Percentiles rank a stretch among this genome's conserved stretches.
Conservation (phyloP, 2,797 vertebrate species). For the Sebastes minor region DNA sequence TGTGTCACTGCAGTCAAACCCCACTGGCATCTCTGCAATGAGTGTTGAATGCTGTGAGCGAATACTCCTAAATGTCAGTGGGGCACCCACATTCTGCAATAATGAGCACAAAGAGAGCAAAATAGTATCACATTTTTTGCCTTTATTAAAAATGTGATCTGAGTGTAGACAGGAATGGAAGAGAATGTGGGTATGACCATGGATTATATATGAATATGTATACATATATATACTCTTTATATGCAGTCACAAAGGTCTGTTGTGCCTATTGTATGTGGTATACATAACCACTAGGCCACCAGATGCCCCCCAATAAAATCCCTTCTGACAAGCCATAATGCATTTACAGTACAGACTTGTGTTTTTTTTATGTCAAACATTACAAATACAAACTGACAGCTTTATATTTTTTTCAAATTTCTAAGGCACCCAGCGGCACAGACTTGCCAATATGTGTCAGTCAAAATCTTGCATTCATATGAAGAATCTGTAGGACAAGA, state of each 20-base stretch:
- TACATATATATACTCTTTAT: not conserved
- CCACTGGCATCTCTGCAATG: not conserved
- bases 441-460: constrained; percentile 5
- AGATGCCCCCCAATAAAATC: not conserved
- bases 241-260: not conserved
- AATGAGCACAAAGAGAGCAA: not conserved
- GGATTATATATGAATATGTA: not conserved
- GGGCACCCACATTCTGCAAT: not conserved
- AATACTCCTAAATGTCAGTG: not conserved
- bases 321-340: not conserved
- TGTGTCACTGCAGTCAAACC: not conserved
- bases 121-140: not conserved
- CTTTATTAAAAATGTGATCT: not conserved
- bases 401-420: constrained; percentile 1
- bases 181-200: not conserved
- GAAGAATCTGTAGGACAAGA: too few species aligned
- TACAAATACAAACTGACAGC: constrained; percentile 18
- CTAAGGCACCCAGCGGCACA: constrained; percentile 1
- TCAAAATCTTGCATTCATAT: not conserved
- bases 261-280: not conserved
- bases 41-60: not conserved
- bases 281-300: not conserved
- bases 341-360: constrained; percentile 5
- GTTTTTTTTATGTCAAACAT: constrained; percentile 12
- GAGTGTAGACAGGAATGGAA: not conserved